phyloP scores from a whole-genome alignment of 2,113 vertebrate species.

The Leucopternis melanops region DNA sequence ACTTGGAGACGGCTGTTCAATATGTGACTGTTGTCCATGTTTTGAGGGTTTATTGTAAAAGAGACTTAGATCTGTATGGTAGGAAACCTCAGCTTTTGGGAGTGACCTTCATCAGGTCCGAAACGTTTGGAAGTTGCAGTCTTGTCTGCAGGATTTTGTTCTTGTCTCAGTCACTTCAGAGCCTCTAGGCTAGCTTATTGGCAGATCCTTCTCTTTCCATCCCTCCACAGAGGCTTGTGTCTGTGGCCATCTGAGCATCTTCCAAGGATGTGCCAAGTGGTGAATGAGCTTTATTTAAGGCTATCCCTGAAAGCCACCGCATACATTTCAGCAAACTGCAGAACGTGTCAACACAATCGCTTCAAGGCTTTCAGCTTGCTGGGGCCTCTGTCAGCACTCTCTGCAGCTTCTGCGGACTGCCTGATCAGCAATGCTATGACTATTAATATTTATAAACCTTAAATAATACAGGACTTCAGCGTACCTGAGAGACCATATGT shows the following conservation, averaged over 20 bases:
- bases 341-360: not conserved
- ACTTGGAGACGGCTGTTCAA: not conserved
- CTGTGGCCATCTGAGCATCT: not conserved
- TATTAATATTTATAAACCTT: constrained; percentile 60
- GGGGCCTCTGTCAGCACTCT: not conserved
- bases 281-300: not conserved
- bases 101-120: not conserved
- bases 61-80: not conserved
- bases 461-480: not conserved
- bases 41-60: not conserved
- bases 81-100: not conserved
- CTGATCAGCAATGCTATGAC: not conserved
- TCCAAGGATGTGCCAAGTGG: not conserved
- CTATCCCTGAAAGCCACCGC: not conserved
- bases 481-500: constrained; percentile 47
- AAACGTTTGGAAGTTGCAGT: not conserved
- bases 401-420: not conserved
- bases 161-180: not conserved
- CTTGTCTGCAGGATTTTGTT: not conserved
- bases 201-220: not conserved
- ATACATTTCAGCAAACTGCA: not conserved
- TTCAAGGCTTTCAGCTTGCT: not conserved
- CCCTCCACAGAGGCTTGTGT: not conserved
- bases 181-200: not conserved
- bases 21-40: not conserved